Evolutionary conservation across 1,140 invertebrate genomes (phyloP).

Genomic region (Delia radicum): DNA sequence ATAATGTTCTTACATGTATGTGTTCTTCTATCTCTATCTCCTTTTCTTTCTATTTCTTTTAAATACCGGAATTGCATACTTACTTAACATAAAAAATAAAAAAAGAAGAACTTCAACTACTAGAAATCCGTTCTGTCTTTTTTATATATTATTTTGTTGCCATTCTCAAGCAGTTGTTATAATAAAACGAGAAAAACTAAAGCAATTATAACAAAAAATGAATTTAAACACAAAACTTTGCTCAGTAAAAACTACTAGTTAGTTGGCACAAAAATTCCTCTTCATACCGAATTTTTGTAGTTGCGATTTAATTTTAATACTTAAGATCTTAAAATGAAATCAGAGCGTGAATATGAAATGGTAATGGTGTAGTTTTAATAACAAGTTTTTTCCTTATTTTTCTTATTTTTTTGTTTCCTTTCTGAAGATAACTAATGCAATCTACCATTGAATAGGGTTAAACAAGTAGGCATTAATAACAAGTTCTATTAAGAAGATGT

Average conservation of each 20-base stretch:
- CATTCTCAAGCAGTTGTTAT: not conserved
- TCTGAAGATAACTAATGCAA: not conserved
- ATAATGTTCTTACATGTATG: too few relatives aligned
- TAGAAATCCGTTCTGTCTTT: not conserved
- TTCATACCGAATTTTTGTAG: not conserved
- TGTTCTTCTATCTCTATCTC: not conserved
- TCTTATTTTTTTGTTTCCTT: not conserved
- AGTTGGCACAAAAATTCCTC: not conserved
- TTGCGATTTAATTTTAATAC: conserved; percentile 22
- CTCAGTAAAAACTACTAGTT: not conserved
- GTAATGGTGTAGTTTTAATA: conserved; percentile 14
- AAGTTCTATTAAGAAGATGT: not conserved
- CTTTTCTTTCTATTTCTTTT: not conserved
- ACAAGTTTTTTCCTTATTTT: not conserved
- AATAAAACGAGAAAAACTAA: not conserved
- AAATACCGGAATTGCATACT: conserved; percentile 16
- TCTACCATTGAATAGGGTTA: not conserved
- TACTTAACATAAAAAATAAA: conserved; percentile 2
- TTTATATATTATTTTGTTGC: not conserved
- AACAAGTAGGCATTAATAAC: not conserved
- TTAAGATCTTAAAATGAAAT: conserved; percentile 16
- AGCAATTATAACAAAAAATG: conserved; percentile 8
- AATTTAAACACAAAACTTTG: not conserved
- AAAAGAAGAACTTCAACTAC: not conserved
- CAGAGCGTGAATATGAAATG: conserved; percentile 21